Evolutionary conservation across 2,113 vertebrate genomes (phyloP).

Genomic region (Australoheros scitulus): DNA sequence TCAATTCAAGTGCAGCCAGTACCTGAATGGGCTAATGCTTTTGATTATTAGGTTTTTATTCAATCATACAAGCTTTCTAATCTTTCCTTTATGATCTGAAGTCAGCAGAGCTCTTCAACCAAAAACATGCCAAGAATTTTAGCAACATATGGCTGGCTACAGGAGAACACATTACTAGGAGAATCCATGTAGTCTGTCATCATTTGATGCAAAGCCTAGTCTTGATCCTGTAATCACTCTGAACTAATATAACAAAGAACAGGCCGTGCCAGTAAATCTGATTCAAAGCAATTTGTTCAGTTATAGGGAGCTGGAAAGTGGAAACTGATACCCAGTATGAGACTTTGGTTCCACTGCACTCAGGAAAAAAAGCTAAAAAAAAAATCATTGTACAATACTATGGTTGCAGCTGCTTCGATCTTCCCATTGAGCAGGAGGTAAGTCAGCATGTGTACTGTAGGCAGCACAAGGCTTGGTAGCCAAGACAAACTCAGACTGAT

Average conservation of each 20-base stretch:
- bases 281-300: constrained; percentile 78
- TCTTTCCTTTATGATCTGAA: constrained; percentile 14
- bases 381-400: constrained; percentile 35
- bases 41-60: constrained; percentile 12
- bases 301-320: constrained; percentile 74
- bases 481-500: neutral
- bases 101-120: neutral
- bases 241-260: constrained; percentile 68
- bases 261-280: constrained; percentile 69
- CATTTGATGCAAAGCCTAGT: constrained; percentile 58
- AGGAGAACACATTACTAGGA: constrained; percentile 16
- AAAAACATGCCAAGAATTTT: constrained; percentile 18
- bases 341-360: constrained; percentile 66
- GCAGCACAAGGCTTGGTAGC: neutral
- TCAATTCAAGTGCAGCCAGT: constrained; percentile 30
- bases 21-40: constrained; percentile 2
- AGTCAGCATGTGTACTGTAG: neutral
- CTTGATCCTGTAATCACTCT: constrained; percentile 69
- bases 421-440: neutral
- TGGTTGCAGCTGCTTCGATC: neutral
- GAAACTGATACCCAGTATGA: constrained; percentile 67
- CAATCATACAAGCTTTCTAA: neutral
- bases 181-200: constrained; percentile 70
- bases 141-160: constrained; percentile 22
- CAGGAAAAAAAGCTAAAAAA: constrained; percentile 58